Conservation (phyloP, 1,140 invertebrate genomes). For the Nautilus pompilius region DNA sequence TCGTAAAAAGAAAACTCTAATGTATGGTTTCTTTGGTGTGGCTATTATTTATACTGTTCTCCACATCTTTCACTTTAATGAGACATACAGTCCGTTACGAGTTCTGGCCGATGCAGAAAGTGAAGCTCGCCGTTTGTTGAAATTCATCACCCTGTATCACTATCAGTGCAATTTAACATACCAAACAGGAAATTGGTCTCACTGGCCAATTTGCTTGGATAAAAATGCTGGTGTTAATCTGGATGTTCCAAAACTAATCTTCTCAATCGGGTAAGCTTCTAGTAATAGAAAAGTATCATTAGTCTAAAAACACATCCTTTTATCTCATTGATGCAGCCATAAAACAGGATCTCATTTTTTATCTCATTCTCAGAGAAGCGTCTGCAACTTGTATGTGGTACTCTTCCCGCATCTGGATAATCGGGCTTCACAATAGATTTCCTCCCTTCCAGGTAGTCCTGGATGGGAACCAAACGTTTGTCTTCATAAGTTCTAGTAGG, state of each 20-base stretch:
- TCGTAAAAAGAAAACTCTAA: slow-evolving; percentile 18
- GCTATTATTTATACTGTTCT: slow-evolving; percentile 20
- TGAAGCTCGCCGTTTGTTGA: slow-evolving; percentile 43
- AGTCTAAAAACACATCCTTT: no score
- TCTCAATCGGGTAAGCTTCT: slow-evolving; percentile 42
- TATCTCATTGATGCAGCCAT: no score
- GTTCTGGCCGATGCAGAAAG: slow-evolving; percentile 43
- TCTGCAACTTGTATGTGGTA: no score
- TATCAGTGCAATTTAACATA: slow-evolving; percentile 45
- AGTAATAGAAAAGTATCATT: not conserved
- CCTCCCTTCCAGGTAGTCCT: no score
- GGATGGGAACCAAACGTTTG: no score
- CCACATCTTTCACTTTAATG: slow-evolving; percentile 39
- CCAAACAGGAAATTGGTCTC: slow-evolving; percentile 32
- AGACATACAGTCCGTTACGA: slow-evolving; percentile 42
- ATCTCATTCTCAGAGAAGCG: no score
- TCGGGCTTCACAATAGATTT: no score
- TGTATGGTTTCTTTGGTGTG: slow-evolving; percentile 10
- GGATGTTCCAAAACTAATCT: slow-evolving; percentile 33
- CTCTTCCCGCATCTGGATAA: no score
- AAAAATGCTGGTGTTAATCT: slow-evolving; percentile 33
- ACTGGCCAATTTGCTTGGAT: slow-evolving; percentile 43
- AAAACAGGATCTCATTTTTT: no score
- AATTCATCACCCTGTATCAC: slow-evolving; percentile 45
- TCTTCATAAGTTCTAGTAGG: no score